Conservation (phyloP, 2,888 invertebrate species). For the Ctenicera cuprea region DNA sequence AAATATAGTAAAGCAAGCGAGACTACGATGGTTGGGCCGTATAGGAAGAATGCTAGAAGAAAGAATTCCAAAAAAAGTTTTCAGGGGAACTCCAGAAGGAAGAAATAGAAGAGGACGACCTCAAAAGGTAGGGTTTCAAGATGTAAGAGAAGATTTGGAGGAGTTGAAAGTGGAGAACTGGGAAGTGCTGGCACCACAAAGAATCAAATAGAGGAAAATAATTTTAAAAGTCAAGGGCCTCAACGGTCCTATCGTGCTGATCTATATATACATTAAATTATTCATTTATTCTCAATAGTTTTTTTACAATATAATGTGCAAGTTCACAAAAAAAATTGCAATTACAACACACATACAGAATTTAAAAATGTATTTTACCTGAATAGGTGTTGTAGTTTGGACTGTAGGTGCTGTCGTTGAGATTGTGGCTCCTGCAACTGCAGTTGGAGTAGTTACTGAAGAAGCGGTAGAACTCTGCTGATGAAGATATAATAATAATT, state of each 20-base stretch:
- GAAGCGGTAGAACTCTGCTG: conserved; percentile 64
- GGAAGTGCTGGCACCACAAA: background rate
- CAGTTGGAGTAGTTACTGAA: conserved; percentile 67
- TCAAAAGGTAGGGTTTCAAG: too few relatives aligned
- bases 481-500: background rate
- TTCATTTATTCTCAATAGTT: too few relatives aligned
- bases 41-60: too few relatives aligned
- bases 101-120: too few relatives aligned
- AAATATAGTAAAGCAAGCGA: too few relatives aligned
- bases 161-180: too few relatives aligned
- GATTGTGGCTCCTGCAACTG: conserved; percentile 66
- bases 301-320: too few relatives aligned
- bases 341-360: too few relatives aligned
- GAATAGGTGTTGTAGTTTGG: conserved; percentile 63
- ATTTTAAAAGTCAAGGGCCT: conserved; percentile 3
- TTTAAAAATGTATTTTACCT: conserved; percentile 47
- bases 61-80: conserved; percentile 11
- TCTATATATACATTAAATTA: too few relatives aligned
- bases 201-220: conserved; percentile 4
- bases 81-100: background rate
- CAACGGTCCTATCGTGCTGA: too few relatives aligned
- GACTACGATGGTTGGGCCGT: conserved; percentile 36
- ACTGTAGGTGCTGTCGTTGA: conserved; percentile 69
- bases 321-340: too few relatives aligned
- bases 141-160: conserved; percentile 15